These are phyloP conservation scores for Brachionichthys hirsutus DNA, from an alignment of 2,113 vertebrate species.

Conservation along the genomic window DNA sequence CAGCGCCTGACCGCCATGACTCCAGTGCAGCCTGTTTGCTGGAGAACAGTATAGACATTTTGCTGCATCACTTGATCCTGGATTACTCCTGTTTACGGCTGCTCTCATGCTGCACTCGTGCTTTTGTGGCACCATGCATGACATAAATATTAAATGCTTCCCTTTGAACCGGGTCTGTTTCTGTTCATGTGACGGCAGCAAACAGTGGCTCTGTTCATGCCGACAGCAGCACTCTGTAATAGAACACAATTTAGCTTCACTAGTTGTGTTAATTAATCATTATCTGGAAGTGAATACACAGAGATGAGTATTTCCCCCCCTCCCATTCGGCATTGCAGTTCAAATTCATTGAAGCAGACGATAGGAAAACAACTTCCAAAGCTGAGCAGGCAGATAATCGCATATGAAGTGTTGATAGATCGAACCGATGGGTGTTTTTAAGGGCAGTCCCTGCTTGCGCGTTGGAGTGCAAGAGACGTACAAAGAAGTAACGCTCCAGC, in stretches of 20 bases:
- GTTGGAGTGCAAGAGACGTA: not conserved
- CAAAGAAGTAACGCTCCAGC: conserved; percentile 2
- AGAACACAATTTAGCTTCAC: conserved; percentile 27
- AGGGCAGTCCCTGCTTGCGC: not conserved
- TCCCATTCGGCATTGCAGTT: not conserved
- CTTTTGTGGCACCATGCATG: not conserved
- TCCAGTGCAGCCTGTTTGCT: too few species aligned
- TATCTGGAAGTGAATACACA: conserved; percentile 1
- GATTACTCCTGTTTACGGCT: too few species aligned
- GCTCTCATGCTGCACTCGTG: too few species aligned
- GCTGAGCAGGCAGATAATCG: too few species aligned
- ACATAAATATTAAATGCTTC: not conserved
- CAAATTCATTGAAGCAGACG: too few species aligned
- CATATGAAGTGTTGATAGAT: too few species aligned
- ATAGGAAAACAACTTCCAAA: too few species aligned
- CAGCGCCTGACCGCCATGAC: too few species aligned
- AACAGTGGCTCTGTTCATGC: conserved; percentile 45
- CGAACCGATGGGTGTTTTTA: not conserved
- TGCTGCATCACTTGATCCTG: too few species aligned
- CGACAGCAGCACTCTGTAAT: conserved; percentile 50
- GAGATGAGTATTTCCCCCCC: not conserved
- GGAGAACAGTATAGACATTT: too few species aligned
- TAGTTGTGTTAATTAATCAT: conserved; percentile 19
- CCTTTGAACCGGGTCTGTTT: conserved; percentile 14
- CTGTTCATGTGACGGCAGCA: conserved; percentile 46